Base-by-base conservation (phyloP, 2,113 vertebrate genomes). In the Zosterops japonicus region DNA sequence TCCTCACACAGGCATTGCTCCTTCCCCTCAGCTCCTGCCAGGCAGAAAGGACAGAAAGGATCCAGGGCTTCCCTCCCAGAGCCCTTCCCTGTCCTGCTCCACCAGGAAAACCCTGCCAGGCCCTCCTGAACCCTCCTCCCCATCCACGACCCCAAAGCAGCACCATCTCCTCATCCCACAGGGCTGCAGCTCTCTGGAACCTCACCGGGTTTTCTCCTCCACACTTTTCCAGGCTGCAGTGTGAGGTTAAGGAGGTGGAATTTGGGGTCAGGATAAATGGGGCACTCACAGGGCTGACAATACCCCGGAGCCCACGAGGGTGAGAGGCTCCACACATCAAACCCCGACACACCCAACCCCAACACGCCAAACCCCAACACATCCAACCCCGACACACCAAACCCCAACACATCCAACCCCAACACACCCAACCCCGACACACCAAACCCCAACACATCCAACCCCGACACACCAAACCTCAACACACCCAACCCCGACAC, bases 21-120 rank as follows among this genome's bases (percentile, higher is more conserved):
- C 63, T 39, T 27, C 49, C 80, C 50, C 72, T 60, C 15, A 0
- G 72, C 68, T 29, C 64, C 82, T 41, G 57, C 22, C 39, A 39
- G 39, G 39, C 39, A 39, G 39, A 39, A 39, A 39, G 39, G 39
- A 39, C 39, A 39, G 47, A 41, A 39, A 47, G 24, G 25, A 39
- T 9, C 50, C 3, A 8, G 20, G 0, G 1, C 6, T 5, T 20
- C 1, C 68, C 23, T 77, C 36, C 63, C 21, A 3, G 0, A 39
- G 39, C 39, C 39, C 1, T 6, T 27, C 55, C 49, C 69, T 12
- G 27, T 22, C 19, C 71, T 13, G 4, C 35, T 49, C 65, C 4
- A 1, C 0, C 29, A 49, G 24, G 27, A 29, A 19, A 12, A 18
- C 27, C 28, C 65, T n/a, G 18, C 41, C 5, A 42, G 8, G 8